Evolutionary conservation across 2,888 invertebrate species (phyloP), one percentile per base, ranked within the genome.

Genomic region (Geophilus truncorum): DNA sequence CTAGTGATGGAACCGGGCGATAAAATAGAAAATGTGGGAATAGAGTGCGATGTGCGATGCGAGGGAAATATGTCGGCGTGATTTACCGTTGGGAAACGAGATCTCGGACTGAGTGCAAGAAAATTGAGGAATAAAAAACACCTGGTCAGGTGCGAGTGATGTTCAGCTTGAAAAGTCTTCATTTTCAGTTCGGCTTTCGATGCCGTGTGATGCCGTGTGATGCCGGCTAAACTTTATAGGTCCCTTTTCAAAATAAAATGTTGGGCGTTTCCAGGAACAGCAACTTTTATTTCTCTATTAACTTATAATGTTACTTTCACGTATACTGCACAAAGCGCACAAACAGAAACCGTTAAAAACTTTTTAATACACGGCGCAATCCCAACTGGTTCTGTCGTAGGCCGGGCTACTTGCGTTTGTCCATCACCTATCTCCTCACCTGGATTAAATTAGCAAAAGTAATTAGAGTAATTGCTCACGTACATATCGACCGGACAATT

Each of bases 381-480:
- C 4, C 5, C 32, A 32, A 9, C 32, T 4, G 5, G 32, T 4
- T 32, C 32, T n/a, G n/a, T n/a, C n/a, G 5, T 9, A 32, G 4
- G 32, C 32, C 7, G 12, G 15, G 6, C 12, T 9, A 62, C 10
- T 62, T 25, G 62, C 23, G 15, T 12, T 45, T 45, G 32, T 45
- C 45, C 15, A 25, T 62, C 62, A 62, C 7, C 62, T 23, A 25
- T 62, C 25, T 62, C 62, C 25, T 62, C 25, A 62, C 62, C 62
- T 62, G 25, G 25, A 62, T 62, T 62, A 62, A 62, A 62, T 62
- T 23, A 25, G 62, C 62, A 62, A 62, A 62, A 62, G 62, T 62
- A 62, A 62, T 62, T 62, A 62, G 62, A 62, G 25, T 62, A 62
- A 62, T 62, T 62, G 62, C 62, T 62, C 62, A 62, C 62, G 62